Conservation (phyloP, 2,113 vertebrate species). For the Pelvicachromis taeniatus region DNA sequence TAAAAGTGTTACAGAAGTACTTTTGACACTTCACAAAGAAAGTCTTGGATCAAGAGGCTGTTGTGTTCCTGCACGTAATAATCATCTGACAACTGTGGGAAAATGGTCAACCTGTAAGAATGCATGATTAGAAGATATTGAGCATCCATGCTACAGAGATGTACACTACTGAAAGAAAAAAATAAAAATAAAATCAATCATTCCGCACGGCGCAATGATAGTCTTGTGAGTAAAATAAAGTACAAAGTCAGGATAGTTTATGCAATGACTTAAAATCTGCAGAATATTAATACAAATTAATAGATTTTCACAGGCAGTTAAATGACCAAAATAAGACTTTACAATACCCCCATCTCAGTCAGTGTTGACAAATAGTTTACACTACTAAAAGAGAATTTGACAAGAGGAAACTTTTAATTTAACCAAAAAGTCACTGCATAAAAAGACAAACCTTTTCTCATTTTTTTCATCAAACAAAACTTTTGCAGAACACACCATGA, state of each 20-base stretch:
- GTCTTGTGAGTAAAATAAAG: slow-evolving; percentile 88
- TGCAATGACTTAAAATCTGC: slow-evolving; percentile 72
- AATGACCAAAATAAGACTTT: slow-evolving; percentile 15
- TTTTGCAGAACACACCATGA: neutral
- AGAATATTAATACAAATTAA: slow-evolving; percentile 74
- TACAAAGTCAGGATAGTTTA: slow-evolving; percentile 64
- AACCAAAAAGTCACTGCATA: slow-evolving; percentile 5
- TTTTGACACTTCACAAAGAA: slow-evolving; percentile 27
- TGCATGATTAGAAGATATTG: slow-evolving; percentile 51
- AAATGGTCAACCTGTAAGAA: slow-evolving; percentile 52
- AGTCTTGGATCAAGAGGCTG: slow-evolving; percentile 38
- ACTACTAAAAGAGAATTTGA: neutral
- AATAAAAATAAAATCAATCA: slow-evolving; percentile 81
- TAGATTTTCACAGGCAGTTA: slow-evolving; percentile 30
- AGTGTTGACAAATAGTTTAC: slow-evolving; percentile 40
- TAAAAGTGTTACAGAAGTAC: slow-evolving; percentile 22
- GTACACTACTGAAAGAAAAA: slow-evolving; percentile 84
- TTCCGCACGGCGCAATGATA: slow-evolving; percentile 99
- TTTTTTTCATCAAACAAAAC: neutral
- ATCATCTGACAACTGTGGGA: slow-evolving; percentile 37
- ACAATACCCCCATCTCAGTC: slow-evolving; percentile 39
- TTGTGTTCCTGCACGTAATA: slow-evolving; percentile 63
- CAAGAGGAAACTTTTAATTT: slow-evolving; percentile 4
- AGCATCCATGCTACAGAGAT: slow-evolving; percentile 39
- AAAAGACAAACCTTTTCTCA: neutral